A percentile compares a stretch with the other conserved stretches of the same genome.
Conservation (phyloP, 2,888 invertebrate species). For the Hydriomena furcata region DNA sequence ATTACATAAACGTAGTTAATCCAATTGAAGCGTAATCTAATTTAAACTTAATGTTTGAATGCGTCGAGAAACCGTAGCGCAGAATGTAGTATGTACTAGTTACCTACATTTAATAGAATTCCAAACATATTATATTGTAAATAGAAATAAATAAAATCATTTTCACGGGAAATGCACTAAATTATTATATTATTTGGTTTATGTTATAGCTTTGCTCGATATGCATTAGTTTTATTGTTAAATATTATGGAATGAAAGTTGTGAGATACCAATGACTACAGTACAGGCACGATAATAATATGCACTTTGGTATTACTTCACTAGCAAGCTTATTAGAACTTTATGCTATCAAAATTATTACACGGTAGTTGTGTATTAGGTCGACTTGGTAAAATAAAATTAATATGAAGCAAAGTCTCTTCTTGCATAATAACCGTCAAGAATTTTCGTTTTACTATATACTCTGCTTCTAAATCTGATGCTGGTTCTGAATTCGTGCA, state of each 20-base stretch:
- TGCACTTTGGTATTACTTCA: not conserved
- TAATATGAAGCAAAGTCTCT: too few species aligned
- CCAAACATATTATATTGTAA: not conserved
- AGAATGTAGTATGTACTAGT: not conserved
- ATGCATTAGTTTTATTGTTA: constrained; percentile 3
- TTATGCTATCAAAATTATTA: constrained; percentile 1
- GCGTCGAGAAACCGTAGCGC: not conserved
- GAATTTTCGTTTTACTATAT: too few species aligned
- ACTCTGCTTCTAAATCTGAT: too few species aligned
- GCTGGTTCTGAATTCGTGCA: too few species aligned
- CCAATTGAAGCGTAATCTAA: constrained; percentile 7
- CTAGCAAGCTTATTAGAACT: constrained; percentile 5
- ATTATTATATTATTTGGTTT: not conserved
- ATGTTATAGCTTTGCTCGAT: not conserved
- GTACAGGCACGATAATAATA: not conserved
- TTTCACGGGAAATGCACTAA: not conserved
- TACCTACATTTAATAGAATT: not conserved
- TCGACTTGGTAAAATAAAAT: not conserved
- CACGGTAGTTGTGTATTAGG: not conserved
- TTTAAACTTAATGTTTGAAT: not conserved
- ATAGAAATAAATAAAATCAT: not conserved
- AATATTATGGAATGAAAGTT: not conserved
- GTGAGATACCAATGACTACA: not conserved
- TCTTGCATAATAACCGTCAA: too few species aligned
- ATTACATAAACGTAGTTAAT: not conserved